A percentile compares a stretch with the other conserved stretches of the same genome.
Conservation (phyloP, 2,113 vertebrate species). For the Myodes glareolus region DNA sequence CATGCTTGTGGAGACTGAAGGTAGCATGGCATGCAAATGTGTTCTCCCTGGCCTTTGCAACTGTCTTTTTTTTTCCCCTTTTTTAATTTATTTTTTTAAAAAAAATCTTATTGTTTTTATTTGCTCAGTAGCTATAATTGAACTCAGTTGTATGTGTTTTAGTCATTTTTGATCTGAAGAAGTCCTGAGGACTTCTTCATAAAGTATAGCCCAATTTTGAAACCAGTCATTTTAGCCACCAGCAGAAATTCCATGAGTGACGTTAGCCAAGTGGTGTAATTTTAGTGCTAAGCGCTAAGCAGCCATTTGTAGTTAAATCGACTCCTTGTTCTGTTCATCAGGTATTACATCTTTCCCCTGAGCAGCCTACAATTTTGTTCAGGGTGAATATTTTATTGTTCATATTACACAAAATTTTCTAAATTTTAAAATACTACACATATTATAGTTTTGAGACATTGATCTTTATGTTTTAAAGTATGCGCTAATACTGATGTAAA, state of each 20-base stretch:
- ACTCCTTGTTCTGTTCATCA: constrained; percentile 19
- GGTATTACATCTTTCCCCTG: background rate
- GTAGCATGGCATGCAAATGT: background rate
- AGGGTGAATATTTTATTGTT: constrained; percentile 28
- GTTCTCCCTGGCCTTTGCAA: background rate
- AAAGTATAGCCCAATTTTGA: constrained; percentile 31
- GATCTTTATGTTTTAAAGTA: constrained; percentile 9
- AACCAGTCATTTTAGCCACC: constrained; percentile 26
- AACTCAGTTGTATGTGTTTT: constrained; percentile 32
- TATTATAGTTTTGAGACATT: background rate
- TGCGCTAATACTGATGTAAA: constrained; percentile 20
- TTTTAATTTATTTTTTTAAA: background rate
- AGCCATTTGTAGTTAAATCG: constrained; percentile 40
- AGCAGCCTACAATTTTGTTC: constrained; percentile 39
- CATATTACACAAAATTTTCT: constrained; percentile 1
- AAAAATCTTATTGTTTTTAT: background rate
- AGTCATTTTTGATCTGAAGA: constrained; percentile 25
- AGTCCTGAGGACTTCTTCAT: background rate
- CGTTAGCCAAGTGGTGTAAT: background rate
- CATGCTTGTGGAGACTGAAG: background rate
- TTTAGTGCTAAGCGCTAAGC: background rate
- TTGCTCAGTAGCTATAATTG: constrained; percentile 44
- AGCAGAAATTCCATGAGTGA: constrained; percentile 40
- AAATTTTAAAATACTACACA: constrained; percentile 54
- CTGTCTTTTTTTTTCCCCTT: background rate